A percentile compares a stretch with the other conserved stretches of the same genome.
phyloP scores from a whole-genome alignment of 2,797 vertebrate species.

The Rhinophrynus dorsalis region DNA sequence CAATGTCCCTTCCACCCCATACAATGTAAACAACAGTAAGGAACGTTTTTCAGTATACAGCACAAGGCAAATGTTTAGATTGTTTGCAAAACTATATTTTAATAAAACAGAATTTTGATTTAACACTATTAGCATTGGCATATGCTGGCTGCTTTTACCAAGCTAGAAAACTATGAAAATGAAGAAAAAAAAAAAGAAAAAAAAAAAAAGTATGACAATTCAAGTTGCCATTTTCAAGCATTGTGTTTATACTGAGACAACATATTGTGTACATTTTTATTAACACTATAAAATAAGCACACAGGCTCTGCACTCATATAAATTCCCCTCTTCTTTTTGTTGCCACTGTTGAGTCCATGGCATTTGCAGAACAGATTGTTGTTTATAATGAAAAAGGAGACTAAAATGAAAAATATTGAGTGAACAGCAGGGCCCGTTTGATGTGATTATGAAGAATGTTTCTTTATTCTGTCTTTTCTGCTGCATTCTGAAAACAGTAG shows the following conservation, averaged over 20 bases:
- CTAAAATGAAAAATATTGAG: conserved; percentile 70
- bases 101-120: too few species aligned
- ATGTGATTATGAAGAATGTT: conserved; percentile 77
- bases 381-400: conserved; percentile 68
- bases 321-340: conserved; percentile 37
- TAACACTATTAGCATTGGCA: too few species aligned
- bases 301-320: conserved; percentile 31
- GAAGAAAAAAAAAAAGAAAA: not conserved
- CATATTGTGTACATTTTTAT: conserved; percentile 35
- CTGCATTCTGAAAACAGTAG: conserved; percentile 78
- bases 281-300: conserved; percentile 43
- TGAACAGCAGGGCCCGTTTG: conserved; percentile 74
- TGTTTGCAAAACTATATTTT: too few species aligned
- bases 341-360: conserved; percentile 51
- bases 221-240: not conserved
- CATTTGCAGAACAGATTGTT: conserved; percentile 69
- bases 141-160: too few species aligned
- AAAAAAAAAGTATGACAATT: not conserved
- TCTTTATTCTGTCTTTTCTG: conserved; percentile 75
- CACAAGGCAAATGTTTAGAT: too few species aligned
- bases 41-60: too few species aligned
- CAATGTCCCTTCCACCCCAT: too few species aligned
- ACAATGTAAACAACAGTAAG: too few species aligned
- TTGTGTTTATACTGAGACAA: conserved; percentile 13
- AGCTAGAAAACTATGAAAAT: too few species aligned